These are phyloP conservation scores for Augochlorella aurata DNA, from an alignment of 2,888 invertebrate species.

Conservation along the genomic window DNA sequence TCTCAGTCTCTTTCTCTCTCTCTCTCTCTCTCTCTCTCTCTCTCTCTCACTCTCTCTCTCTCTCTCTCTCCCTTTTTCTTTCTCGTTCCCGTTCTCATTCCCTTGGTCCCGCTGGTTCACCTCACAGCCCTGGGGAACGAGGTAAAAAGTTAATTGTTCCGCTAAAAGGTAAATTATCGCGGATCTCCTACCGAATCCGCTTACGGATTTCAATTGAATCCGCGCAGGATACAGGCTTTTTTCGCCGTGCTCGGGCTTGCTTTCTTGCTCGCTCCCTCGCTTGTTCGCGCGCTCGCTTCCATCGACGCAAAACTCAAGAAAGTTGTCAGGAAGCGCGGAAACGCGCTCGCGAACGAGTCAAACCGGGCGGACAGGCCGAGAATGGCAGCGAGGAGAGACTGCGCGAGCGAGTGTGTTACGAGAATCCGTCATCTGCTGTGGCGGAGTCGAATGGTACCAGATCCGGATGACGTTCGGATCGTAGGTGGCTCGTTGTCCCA, in stretches of 20 bases:
- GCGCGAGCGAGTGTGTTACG: constrained; percentile 1
- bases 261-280: background rate
- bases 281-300: background rate
- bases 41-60: background rate
- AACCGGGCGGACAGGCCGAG: background rate
- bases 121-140: background rate
- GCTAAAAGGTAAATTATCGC: constrained; percentile 51
- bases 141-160: constrained; percentile 52
- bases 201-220: constrained; percentile 49
- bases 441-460: background rate
- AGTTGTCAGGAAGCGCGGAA: constrained; percentile 26
- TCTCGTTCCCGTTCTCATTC: background rate
- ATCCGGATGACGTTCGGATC: no score
- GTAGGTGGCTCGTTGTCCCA: no score
- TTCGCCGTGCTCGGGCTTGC: background rate
- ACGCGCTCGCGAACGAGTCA: constrained; percentile 12
- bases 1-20: background rate
- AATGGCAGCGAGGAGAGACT: background rate
- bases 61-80: background rate
- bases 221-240: constrained; percentile 27
- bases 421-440: background rate
- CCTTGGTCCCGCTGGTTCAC: background rate
- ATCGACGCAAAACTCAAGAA: constrained; percentile 15
- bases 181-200: constrained; percentile 47
- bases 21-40: background rate